Percentiles rank a stretch among this genome's conserved stretches.
Conservation (phyloP, 1,140 invertebrate genomes). For the Anthonomus grandis region DNA sequence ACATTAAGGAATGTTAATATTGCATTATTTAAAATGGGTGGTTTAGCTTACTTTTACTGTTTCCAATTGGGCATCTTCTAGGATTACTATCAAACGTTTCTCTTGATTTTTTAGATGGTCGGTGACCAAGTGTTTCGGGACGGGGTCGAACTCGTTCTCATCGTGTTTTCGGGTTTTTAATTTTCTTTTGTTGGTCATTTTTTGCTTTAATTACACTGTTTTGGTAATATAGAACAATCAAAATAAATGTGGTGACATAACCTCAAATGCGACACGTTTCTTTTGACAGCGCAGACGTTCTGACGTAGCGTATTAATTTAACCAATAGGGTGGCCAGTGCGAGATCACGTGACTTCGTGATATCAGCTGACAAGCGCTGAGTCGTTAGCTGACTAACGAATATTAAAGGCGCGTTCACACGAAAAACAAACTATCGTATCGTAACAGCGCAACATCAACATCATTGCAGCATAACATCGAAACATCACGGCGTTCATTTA, state of each 20-base stretch:
- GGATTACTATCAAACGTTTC: constrained; percentile 87
- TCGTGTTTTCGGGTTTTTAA: constrained; percentile 49
- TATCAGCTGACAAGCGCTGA: too few relatives aligned
- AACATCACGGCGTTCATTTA: too few relatives aligned
- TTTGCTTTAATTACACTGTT: not conserved
- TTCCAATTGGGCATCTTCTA: constrained; percentile 93
- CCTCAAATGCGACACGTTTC: too few relatives aligned
- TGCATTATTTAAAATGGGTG: not conserved
- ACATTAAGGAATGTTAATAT: not conserved
- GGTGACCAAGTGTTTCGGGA: constrained; percentile 64
- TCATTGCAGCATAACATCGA: too few relatives aligned
- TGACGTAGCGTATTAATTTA: too few relatives aligned
- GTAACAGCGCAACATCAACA: too few relatives aligned
- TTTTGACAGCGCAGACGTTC: too few relatives aligned
- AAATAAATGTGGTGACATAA: not conserved
- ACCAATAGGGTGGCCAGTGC: too few relatives aligned
- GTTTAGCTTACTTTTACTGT: constrained; percentile 78
- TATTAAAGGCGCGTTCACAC: too few relatives aligned
- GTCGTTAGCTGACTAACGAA: too few relatives aligned
- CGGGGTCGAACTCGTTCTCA: constrained; percentile 64
- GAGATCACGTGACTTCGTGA: too few relatives aligned
- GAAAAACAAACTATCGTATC: too few relatives aligned
- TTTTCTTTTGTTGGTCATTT: constrained; percentile 67
- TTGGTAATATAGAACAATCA: not conserved
- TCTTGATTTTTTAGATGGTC: constrained; percentile 74